Evolutionary conservation across 2,797 vertebrate genomes (phyloP).

Genomic region (Darevskia nairensis): DNA sequence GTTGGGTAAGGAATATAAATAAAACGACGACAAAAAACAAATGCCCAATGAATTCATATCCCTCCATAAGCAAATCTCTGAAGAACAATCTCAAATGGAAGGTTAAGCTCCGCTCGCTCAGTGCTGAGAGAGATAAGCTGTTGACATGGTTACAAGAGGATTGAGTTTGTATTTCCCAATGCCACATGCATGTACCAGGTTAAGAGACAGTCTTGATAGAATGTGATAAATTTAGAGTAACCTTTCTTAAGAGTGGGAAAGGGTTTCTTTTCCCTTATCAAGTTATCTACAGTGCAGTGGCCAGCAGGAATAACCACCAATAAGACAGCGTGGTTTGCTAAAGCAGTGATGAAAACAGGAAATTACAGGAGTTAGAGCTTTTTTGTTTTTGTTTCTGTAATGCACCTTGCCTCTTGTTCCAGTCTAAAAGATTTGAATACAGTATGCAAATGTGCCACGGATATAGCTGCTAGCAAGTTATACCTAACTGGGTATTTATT

Average conservation of each 20-base stretch:
- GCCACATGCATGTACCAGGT: conserved; percentile 77
- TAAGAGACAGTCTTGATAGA: conserved; percentile 73
- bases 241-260: conserved; percentile 57
- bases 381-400: conserved; percentile 37
- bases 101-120: conserved; percentile 76
- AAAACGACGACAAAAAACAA: conserved; percentile 75
- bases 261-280: conserved; percentile 63
- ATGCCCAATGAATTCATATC: conserved; percentile 57
- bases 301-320: conserved; percentile 72
- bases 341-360: conserved; percentile 75
- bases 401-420: conserved; percentile 67
- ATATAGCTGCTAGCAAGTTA: conserved; percentile 72
- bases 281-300: conserved; percentile 80
- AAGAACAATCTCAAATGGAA: conserved; percentile 61
- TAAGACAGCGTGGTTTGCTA: conserved; percentile 73
- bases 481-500: conserved; percentile 54
- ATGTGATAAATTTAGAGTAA: conserved; percentile 66
- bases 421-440: conserved; percentile 69
- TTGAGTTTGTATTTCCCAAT: conserved; percentile 70
- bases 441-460: conserved; percentile 52
- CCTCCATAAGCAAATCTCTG: conserved; percentile 62
- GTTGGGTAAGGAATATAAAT: conserved; percentile 74
- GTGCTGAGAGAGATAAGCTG: conserved; percentile 75
- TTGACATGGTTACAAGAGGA: conserved; percentile 66
- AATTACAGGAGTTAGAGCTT: conserved; percentile 68